Conservation (phyloP, 2,888 invertebrate genomes). For the Gibbula magus region DNA sequence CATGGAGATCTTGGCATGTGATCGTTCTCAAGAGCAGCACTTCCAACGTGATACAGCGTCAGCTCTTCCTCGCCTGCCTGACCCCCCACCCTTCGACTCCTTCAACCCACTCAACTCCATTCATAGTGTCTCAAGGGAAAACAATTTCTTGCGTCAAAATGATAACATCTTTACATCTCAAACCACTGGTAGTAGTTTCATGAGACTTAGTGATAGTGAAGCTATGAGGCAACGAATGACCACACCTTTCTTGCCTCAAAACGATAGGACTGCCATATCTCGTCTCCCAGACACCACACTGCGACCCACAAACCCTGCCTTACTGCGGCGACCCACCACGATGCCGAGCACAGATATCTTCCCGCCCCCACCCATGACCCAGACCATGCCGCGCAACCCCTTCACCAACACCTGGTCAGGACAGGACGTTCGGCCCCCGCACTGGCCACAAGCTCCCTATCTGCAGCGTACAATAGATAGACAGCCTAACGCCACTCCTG, state of each 20-base stretch:
- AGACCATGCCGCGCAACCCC: constrained; percentile 65
- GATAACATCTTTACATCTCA: constrained; percentile 47
- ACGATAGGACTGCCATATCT: constrained; percentile 47
- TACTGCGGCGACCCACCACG: constrained; percentile 55
- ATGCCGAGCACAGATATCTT: constrained; percentile 65
- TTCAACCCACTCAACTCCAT: constrained; percentile 46
- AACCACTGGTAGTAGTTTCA: constrained; percentile 50
- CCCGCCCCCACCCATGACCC: constrained; percentile 56
- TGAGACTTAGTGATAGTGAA: constrained; percentile 64
- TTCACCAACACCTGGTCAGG: constrained; percentile 67
- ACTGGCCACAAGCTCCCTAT: constrained; percentile 65
- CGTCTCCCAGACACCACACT: constrained; percentile 61
- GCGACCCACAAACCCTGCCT: constrained; percentile 50
- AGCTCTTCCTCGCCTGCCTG: constrained; percentile 43
- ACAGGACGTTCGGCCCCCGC: constrained; percentile 65
- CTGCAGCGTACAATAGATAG: constrained; percentile 57
- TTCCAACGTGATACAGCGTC: constrained; percentile 42
- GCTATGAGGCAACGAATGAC: constrained; percentile 66
- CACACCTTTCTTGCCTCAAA: constrained; percentile 53
- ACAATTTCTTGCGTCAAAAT: constrained; percentile 41
- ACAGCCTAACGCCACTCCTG: constrained; percentile 57
- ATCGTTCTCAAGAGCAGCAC: constrained; percentile 56
- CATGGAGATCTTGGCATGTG: constrained; percentile 60
- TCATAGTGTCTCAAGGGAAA: constrained; percentile 40
- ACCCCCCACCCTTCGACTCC: constrained; percentile 41